Base-by-base conservation (phyloP, 1,140 invertebrate genomes). In the Orchesella cincta region DNA sequence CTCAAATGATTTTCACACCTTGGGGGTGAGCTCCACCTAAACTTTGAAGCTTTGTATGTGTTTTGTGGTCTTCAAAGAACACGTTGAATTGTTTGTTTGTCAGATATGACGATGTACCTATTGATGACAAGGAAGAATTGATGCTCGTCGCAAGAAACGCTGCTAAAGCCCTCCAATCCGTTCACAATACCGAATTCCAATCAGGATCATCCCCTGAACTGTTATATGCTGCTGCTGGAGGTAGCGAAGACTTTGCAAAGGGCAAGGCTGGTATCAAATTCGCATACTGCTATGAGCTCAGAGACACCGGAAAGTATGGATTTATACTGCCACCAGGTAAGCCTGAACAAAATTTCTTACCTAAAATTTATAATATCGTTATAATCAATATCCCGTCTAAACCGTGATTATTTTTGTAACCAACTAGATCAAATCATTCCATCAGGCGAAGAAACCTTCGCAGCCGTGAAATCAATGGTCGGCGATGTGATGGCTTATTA, bases 1-100 rank as follows among this genome's bases (percentile, higher is more conserved):
- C 93, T 0, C 93, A 95, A 82, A 84, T 88, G 82, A 35, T 73
- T 31, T 73, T 73, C 16, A 90, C 93, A 77, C 93, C 93, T 1
- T 95, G 93, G 92, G 92, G 93, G 26, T 92, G 93, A 83, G 92
- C 92, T 72, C 88, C 89, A 75, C 86, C 87, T 23, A 88, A 89
- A 54, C 89, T 12, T 46, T 46, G 39, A 8, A 20, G 8, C 39
- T 46, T 20, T 8, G 20, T 8, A 46, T 46, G 39, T 20, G 8
- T 20, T 46, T 46, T 8, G 20, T 46, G 39, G 20, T 46, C 8
- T 20, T 46, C 39, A 46, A 46, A 8, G 8, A 57, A 12, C 26
- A 3, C 3, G 12, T 57, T 57, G 23, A n/a, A 57, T 26, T 57
- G 8, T 57, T 14, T 23, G 26, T 57, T 57, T 57, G 12, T n/a